These are phyloP conservation scores for Polyploca ridens DNA, from an alignment of 2,888 invertebrate species.

Conservation along the genomic window DNA sequence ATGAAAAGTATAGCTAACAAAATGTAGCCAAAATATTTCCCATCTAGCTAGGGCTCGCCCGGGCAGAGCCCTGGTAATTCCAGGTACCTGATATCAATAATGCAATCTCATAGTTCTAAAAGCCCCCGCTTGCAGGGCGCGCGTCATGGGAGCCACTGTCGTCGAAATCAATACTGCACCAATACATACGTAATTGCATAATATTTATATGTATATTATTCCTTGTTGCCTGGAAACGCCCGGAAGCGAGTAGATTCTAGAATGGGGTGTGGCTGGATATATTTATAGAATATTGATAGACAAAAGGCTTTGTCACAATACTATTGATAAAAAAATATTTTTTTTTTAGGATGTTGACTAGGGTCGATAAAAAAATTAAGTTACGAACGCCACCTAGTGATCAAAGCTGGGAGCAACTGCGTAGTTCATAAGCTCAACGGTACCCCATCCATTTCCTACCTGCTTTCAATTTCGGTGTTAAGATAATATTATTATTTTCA, in stretches of 20 bases:
- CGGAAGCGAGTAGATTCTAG: not conserved
- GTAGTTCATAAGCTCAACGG: too few relatives aligned
- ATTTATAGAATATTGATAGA: not conserved
- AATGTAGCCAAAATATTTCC: not conserved
- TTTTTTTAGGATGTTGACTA: too few relatives aligned
- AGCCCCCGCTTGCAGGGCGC: conserved; percentile 4
- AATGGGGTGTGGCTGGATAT: not conserved
- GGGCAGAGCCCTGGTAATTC: not conserved
- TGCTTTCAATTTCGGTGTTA: not conserved
- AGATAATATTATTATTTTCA: conserved; percentile 23
- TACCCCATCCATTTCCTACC: too few relatives aligned
- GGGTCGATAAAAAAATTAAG: too few relatives aligned
- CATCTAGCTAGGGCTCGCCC: not conserved
- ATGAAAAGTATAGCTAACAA: not conserved
- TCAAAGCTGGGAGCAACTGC: conserved; percentile 2
- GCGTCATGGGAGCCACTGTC: conserved; percentile 4
- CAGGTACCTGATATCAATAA: not conserved
- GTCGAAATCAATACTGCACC: not conserved
- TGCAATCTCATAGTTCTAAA: not conserved
- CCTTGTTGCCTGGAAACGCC: not conserved
- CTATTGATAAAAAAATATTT: not conserved
- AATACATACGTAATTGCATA: not conserved
- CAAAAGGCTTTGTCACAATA: not conserved
- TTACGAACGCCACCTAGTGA: not conserved
- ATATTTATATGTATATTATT: not conserved